Base-by-base conservation (phyloP, 2,888 invertebrate genomes). In the Drosophila borealis region DNA sequence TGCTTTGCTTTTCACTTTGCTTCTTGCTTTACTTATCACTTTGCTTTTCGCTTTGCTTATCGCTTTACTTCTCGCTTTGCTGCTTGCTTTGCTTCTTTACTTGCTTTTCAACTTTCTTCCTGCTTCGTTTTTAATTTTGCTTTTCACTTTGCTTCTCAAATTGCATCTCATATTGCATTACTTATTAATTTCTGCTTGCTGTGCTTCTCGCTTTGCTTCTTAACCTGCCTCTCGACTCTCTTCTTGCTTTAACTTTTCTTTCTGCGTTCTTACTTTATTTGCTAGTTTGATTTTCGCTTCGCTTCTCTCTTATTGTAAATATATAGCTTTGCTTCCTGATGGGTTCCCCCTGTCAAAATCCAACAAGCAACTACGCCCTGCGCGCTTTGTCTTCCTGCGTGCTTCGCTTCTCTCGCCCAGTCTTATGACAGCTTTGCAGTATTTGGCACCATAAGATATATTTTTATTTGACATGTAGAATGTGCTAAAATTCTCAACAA, bases 391-490 rank as follows among this genome's bases (percentile, higher is more conserved):
- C 3, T 14, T 39, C 4, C 10, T 13, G 10, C 10, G 11, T 11
- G 10, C 10, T 14, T 17, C 1, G 3, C 21, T n/a, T 39, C 39
- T 39, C 4, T n/a, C 10, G 10, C 21, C n/a, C 25, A 21, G 3
- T n/a, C 17, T 39, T 2, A 21, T 4, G 6, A n/a, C 5, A 54
- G 13, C 13, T 25, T 37, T 34, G 2, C 4, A 11, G 21, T n/a
- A 25, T 6, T 11, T 21, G 13, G 21, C 21, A 4, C 4, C 11
- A 11, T 19, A 5, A 29, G 25, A 11, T 21, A 5, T 3, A 11
- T 42, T 59, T 29, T 60, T 3, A 10, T 17, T 11, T 42, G 2
- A 33, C 8, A 74, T 64, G 19, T 13, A 10, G 39, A 70, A 55
- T 54, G 61, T 70, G 53, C 33, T 9, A 29, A 17, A 39, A 55